A percentile compares a stretch with the other conserved stretches of the same genome.
phyloP scores from a whole-genome alignment of 2,113 vertebrate species.

The Bombycilla garrulus region DNA sequence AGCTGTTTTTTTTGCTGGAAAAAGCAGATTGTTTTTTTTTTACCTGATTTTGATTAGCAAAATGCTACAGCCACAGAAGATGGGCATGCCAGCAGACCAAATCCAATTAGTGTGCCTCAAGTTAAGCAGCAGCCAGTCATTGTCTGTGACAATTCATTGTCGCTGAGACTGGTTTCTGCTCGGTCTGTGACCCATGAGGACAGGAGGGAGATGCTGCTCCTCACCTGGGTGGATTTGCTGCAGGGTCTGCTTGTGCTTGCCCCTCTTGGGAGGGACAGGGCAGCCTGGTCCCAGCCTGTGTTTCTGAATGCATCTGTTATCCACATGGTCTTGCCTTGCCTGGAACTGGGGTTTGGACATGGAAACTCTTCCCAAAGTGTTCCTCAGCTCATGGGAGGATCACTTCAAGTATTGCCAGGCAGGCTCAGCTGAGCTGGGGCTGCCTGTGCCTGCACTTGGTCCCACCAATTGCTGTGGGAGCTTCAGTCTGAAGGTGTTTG shows the following conservation, averaged over 20 bases:
- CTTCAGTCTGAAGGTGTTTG: background rate
- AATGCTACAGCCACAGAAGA: background rate
- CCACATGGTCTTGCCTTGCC: background rate
- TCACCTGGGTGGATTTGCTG: accelerated
- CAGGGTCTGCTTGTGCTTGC: background rate
- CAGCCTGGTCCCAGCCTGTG: background rate
- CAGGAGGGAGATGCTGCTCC: background rate
- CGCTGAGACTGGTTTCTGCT: conserved; percentile 10
- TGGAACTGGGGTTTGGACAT: background rate
- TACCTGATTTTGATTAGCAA: background rate
- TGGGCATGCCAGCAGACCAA: background rate
- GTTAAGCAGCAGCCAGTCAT: conserved; percentile 29
- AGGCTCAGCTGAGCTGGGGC: background rate
- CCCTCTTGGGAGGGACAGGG: accelerated
- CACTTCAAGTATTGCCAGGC: background rate
- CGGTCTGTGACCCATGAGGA: accelerated
- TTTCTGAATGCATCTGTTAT: background rate
- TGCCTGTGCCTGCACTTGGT: background rate
- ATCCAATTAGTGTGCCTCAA: conserved; percentile 26
- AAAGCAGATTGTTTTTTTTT: accelerated
- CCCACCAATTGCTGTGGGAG: accelerated
- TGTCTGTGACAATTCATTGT: background rate
- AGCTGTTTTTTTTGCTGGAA: background rate
- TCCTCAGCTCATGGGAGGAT: background rate
- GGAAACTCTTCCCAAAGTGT: background rate